Evolutionary conservation across 2,113 vertebrate species (phyloP).

Genomic region (Menura novaehollandiae): DNA sequence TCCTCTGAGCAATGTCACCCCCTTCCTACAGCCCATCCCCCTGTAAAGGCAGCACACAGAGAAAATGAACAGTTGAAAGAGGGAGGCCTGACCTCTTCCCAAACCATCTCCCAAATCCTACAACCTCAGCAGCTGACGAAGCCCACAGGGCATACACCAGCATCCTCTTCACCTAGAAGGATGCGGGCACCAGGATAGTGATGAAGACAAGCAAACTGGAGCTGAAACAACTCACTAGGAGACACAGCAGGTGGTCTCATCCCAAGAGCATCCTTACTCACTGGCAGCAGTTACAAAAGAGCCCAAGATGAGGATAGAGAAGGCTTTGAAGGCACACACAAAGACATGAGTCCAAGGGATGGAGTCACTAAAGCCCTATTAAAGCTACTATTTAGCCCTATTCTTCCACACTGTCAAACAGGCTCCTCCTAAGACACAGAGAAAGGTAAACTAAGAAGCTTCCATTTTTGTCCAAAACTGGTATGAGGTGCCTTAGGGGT

Average conservation of each 20-base stretch:
- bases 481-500: background rate
- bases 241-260: background rate
- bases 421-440: background rate
- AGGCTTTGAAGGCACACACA: background rate
- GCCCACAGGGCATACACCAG: background rate
- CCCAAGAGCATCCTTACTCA: accelerated
- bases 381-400: background rate
- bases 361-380: background rate
- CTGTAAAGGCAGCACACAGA: background rate
- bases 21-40: background rate
- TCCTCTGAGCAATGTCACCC: background rate
- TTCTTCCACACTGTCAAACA: background rate
- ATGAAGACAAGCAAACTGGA: background rate
- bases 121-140: accelerated
- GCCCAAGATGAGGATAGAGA: background rate
- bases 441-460: background rate
- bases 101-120: background rate
- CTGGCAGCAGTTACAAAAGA: background rate
- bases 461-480: background rate
- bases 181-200: accelerated
- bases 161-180: background rate
- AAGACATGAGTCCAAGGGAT: background rate
- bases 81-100: background rate
- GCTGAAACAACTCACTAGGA: background rate
- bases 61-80: background rate